Percentiles rank a stretch among this genome's conserved stretches.
Conservation (phyloP, 2,797 vertebrate genomes). For the Siniperca undulata region DNA sequence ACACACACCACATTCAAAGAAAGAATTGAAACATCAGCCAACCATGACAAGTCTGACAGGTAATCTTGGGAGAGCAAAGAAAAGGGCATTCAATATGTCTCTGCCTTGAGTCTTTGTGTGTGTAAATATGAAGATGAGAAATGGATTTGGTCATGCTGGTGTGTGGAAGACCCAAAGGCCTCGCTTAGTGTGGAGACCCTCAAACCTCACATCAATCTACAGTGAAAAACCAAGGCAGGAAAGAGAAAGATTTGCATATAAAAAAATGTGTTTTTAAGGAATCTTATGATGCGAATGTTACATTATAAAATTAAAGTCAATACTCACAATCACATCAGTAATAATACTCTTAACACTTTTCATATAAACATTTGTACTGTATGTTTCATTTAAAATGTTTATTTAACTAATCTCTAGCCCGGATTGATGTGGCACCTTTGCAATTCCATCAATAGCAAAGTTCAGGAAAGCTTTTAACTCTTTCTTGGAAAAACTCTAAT, state of each 20-base stretch:
- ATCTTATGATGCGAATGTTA: not conserved
- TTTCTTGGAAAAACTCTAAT: not conserved
- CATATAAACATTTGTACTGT: not conserved
- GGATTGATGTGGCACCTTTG: not conserved
- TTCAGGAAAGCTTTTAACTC: not conserved
- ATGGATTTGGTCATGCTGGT: slow-evolving; percentile 57
- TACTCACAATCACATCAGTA: not conserved
- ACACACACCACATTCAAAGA: slow-evolving; percentile 31
- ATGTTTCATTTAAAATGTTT: not conserved
- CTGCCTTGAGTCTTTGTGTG: slow-evolving; percentile 44
- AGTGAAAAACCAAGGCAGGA: not conserved
- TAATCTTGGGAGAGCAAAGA: slow-evolving; percentile 75
- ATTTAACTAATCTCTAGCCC: not conserved
- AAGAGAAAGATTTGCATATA: not conserved
- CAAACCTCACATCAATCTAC: slow-evolving; percentile 18
- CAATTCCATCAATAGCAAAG: not conserved
- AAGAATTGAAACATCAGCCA: slow-evolving; percentile 67
- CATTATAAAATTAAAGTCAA: not conserved
- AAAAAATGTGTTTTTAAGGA: not conserved
- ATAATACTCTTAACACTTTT: not conserved
- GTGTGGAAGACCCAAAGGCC: slow-evolving; percentile 37
- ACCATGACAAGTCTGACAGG: slow-evolving; percentile 71
- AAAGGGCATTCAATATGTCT: slow-evolving; percentile 73
- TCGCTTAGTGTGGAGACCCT: slow-evolving; percentile 6
- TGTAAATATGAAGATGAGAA: slow-evolving; percentile 74